Base-by-base conservation (phyloP, 2,113 vertebrate species). In the Zapornia atra region DNA sequence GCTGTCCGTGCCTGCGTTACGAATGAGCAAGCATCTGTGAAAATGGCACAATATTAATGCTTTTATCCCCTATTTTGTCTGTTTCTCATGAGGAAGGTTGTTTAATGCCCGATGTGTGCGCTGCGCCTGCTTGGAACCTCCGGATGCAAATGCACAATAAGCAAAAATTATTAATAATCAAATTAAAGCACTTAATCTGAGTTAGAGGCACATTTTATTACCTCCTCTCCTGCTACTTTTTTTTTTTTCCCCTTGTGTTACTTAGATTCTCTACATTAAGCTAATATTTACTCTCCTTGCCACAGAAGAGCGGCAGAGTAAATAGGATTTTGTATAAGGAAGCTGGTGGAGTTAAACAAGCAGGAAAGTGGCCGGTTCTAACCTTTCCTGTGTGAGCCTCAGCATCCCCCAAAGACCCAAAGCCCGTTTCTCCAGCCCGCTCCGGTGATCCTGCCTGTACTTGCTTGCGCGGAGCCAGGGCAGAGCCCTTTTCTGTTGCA, bases 251-350 rank as follows among this genome's bases (percentile, higher is more conserved):
- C 25, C 18, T 57, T 76, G 56, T 92, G 79, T 96, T 93, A 88
- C 96, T 93, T 93, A 81, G 79, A 90, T 95, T 93, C 71, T 95
- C 92, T 96, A 86, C 93, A 96, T 97, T 93, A 93, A 96, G 93
- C 88, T 95, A 97, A 96, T 96, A 93, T 97, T 97, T 96, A 92
- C 88, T 96, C 88, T 97, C 75, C 88, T 92, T 80, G 85, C 94
- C 94, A 75, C 86, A 79, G 93, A 96, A 97, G 93, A 96, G 93
- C 81, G 57, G 94, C 92, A 91, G 75, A 96, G 88, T 96, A 96
- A 96, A 97, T 96, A 95, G 82, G 75, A 96, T 93, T 95, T 90
- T 26, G 5, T 85, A 21, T 73, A 72, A 90, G 94, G 92, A 91
- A 96, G 89, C 89, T 26, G 66, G 50, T 90, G 84, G 79, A 96